These are phyloP conservation scores for Cheilosia vulpina DNA, from an alignment of 2,888 invertebrate genomes.

Conservation along the genomic window DNA sequence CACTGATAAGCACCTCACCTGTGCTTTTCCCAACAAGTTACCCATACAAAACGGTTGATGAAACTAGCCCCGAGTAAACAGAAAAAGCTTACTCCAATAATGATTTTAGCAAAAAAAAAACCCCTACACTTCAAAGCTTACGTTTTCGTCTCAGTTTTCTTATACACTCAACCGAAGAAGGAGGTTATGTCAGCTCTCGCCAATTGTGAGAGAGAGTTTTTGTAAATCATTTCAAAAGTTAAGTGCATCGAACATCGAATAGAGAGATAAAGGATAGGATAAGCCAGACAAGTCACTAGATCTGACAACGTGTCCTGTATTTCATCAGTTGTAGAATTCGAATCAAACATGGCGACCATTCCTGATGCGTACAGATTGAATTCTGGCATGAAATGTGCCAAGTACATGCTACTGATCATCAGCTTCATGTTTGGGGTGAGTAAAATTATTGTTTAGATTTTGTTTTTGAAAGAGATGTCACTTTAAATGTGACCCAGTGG, in stretches of 20 bases:
- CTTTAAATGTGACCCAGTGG: background rate
- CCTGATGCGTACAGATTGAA: slow-evolving; percentile 83
- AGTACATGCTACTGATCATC: slow-evolving; percentile 90
- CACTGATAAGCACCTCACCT: slow-evolving; percentile 38
- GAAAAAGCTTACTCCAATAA: slow-evolving; percentile 33
- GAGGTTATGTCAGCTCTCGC: slow-evolving; percentile 7
- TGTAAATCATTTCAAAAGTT: background rate
- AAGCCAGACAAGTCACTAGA: background rate
- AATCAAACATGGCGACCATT: slow-evolving; percentile 73
- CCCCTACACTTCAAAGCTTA: slow-evolving; percentile 10
- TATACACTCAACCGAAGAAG: slow-evolving; percentile 2
- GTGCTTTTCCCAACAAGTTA: background rate
- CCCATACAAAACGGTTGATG: slow-evolving; percentile 3
- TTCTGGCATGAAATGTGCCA: slow-evolving; percentile 89
- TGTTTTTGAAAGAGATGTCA: background rate
- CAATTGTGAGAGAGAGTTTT: background rate
- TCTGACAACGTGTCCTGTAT: background rate
- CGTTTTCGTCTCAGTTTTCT: slow-evolving; percentile 34
- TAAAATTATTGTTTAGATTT: slow-evolving; percentile 76
- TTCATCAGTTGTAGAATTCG: background rate
- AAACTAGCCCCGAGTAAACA: slow-evolving; percentile 5
- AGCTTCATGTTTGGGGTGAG: slow-evolving; percentile 92
- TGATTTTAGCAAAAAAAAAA: slow-evolving; percentile 16
- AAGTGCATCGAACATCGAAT: background rate
- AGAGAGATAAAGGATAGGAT: too few relatives aligned